Percentiles rank a stretch among this genome's conserved stretches.
Evolutionary conservation across 1,140 invertebrate species (phyloP).

Genomic region (Drosophila ananassae): DNA sequence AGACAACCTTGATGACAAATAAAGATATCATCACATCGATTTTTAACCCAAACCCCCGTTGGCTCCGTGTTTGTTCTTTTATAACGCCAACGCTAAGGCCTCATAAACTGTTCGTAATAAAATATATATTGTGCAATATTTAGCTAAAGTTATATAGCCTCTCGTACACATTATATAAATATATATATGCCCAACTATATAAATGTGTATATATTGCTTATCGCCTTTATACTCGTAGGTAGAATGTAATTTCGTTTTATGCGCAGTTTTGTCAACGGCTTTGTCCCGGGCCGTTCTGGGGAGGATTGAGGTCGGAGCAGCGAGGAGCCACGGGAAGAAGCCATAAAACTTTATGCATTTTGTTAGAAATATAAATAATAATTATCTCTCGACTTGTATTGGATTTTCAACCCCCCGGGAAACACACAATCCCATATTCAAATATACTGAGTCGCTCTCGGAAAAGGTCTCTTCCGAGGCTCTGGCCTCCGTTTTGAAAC

Average conservation of each 20-base stretch:
- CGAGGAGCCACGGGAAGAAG: slow-evolving; percentile 3
- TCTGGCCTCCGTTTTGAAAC: slow-evolving; percentile 52
- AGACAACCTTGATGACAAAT: slow-evolving; percentile 5
- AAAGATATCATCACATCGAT: slow-evolving; percentile 27
- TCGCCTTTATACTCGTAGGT: slow-evolving; percentile 47
- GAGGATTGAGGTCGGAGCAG: no score
- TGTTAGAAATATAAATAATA: slow-evolving; percentile 81
- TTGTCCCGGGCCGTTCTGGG: slow-evolving; percentile 42
- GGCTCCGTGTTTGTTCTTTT: slow-evolving; percentile 42
- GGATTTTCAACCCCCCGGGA: slow-evolving; percentile 41
- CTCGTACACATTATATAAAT: slow-evolving; percentile 43
- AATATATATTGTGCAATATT: slow-evolving; percentile 65
- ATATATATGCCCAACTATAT: slow-evolving; percentile 32
- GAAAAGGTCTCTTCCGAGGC: background rate
- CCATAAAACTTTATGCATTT: slow-evolving; percentile 81
- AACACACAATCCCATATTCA: slow-evolving; percentile 41
- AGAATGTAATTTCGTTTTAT: slow-evolving; percentile 78
- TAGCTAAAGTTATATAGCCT: slow-evolving; percentile 49
- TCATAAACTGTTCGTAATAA: slow-evolving; percentile 60
- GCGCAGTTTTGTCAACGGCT: slow-evolving; percentile 76
- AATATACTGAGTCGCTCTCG: slow-evolving; percentile 35
- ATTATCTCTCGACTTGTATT: slow-evolving; percentile 69
- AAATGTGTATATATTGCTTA: slow-evolving; percentile 43
- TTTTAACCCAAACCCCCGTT: slow-evolving; percentile 7
- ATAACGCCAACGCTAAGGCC: slow-evolving; percentile 32